Base-by-base conservation (phyloP, 2,888 invertebrate species). In the Polydrusus tereticollis region DNA sequence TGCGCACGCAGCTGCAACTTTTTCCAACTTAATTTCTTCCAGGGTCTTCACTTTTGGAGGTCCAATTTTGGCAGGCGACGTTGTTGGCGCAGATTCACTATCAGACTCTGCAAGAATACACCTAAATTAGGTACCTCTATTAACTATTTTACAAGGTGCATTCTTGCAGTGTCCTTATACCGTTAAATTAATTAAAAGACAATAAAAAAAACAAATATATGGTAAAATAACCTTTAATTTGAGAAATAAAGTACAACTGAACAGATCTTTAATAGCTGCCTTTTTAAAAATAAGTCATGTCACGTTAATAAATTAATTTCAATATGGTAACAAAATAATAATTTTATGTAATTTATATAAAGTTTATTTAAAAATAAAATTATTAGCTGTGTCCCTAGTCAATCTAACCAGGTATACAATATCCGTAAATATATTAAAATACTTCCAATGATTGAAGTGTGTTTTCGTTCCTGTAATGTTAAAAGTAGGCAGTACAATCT, bases 51-150 rank as follows among this genome's bases (percentile, higher is more conserved):
- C 86, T 75, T 86, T 83, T 47, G 85, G 85, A 21, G 81, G 88
- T 71, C 50, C 85, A 84, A 79, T 78, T 85, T 88, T 88, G 73
- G 82, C 82, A 73, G 91, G 91, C 76, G 90, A 89, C 69, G 87
- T 86, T 36, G 91, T 89, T 23, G 91, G 89, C 78, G 88, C 88
- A 84, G 92, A 91, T 88, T 93, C 93, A 85, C 88, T 91, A 88
- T 93, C 92, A 81, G 93, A 92, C 86, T 93, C 93, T 93, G 91
- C 88, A 92, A 92, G 89, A 87, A 91, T 88, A 90, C 89, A 89
- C 84, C 84, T 72, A 75, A 33, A 21, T 59, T 75, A 55, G 23
- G 52, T 71, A 73, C 74, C 65, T 72, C 73, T n/a, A n/a, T n/a
- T 68, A 76, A 60, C 38, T 21, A 38, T 41, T 47, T 36, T 23